Conservation (phyloP, 1,140 invertebrate genomes). For the Ceratina japonica region DNA sequence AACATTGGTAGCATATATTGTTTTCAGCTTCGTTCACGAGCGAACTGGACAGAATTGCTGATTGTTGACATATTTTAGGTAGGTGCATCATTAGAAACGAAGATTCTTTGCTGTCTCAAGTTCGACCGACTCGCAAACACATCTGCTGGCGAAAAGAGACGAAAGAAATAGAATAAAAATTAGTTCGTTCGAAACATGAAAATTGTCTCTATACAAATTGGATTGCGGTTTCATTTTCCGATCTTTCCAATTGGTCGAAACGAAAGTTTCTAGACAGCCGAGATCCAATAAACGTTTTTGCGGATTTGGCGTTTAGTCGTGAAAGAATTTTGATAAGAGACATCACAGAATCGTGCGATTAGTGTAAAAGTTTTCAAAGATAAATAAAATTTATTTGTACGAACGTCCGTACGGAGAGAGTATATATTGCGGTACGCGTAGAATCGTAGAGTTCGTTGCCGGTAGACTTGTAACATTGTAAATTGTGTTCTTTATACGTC, state of each 20-base stretch:
- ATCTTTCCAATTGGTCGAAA: slow-evolving; percentile 25
- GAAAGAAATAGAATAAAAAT: background rate
- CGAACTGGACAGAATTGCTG: too few species aligned
- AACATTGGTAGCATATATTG: background rate
- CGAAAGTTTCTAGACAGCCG: slow-evolving; percentile 40
- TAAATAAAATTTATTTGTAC: slow-evolving; percentile 33
- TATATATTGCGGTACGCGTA: slow-evolving; percentile 3
- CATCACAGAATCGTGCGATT: slow-evolving; percentile 49
- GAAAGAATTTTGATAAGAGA: slow-evolving; percentile 53
- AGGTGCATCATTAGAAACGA: too few species aligned
- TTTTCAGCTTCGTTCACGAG: too few species aligned
- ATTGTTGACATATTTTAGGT: too few species aligned
- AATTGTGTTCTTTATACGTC: slow-evolving; percentile 24
- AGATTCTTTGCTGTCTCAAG: too few species aligned
- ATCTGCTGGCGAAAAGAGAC: background rate
- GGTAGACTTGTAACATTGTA: slow-evolving; percentile 12
- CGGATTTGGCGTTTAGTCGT: slow-evolving; percentile 39
- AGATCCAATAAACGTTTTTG: slow-evolving; percentile 41
- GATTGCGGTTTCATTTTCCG: slow-evolving; percentile 17
- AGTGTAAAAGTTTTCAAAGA: slow-evolving; percentile 49
- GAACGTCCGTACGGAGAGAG: background rate
- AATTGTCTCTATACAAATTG: slow-evolving; percentile 15
- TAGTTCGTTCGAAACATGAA: slow-evolving; percentile 20
- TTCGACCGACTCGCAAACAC: too few species aligned
- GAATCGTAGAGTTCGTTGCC: slow-evolving; percentile 12